Evolutionary conservation across 2,113 vertebrate species (phyloP), one percentile per base, ranked within the genome.

Genomic region (Bos taurus): DNA sequence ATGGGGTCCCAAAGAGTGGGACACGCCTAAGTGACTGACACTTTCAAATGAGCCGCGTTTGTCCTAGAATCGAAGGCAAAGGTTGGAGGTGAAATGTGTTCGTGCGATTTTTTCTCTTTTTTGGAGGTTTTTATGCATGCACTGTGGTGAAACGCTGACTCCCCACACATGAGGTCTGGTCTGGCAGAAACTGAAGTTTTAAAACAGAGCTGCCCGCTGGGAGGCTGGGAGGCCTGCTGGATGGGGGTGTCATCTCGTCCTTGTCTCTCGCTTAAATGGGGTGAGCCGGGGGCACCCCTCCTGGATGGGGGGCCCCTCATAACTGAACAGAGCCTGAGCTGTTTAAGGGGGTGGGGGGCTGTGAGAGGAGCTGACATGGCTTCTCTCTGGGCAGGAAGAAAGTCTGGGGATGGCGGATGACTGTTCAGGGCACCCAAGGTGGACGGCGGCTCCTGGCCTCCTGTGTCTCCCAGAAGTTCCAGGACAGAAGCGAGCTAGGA

Each of bases 281-380:
- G 67, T 71, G 67, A 23, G n/a, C n/a, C 6, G n/a, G n/a, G n/a
- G 1, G 67, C 9, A 1, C 1, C n/a, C n/a, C 19, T 74, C 19
- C 21, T 40, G n/a, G n/a, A 23, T 21, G n/a, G n/a, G 60, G 2
- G 10, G 1, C 78, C 6, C 52, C 2, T 48, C 6, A 0, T 15
- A 56, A 15, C 30, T 19, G 46, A 64, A 0, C 9, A 4, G 6
- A 19, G 5, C 2, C n/a, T 1, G 36, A 4, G 26, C 2, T 0
- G 28, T 3, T 16, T 1, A 4, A 5, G 36, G 1, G 23, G 17
- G 13, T 0, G 1, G 16, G 0, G 64, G 1, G 25, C 12, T 50
- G 85, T 6, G 26, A 12, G 50, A 90, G 94, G 54, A 10, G 19
- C 78, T 89, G 30, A 7, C 60, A 71, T 59, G 36, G 54, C 19